Conservation (phyloP, 2,888 invertebrate species). For the Melanostoma scalare region DNA sequence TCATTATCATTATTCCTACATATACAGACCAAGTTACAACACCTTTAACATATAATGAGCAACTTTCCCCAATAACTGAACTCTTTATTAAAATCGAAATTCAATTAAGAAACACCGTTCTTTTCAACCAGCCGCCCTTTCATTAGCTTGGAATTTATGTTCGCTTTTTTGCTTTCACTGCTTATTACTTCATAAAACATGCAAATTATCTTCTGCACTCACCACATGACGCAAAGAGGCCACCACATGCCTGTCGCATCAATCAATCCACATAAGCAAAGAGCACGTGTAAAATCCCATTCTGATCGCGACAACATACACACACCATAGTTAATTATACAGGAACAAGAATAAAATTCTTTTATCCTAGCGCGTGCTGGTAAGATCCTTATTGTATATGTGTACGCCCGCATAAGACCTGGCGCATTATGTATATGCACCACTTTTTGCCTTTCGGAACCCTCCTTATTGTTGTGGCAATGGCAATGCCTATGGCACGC, state of each 20-base stretch:
- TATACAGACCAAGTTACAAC: too few species aligned
- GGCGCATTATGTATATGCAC: conserved; percentile 36
- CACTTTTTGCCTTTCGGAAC: conserved; percentile 38
- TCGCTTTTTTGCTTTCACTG: too few species aligned
- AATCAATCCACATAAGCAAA: not conserved
- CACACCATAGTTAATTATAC: not conserved
- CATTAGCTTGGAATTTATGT: too few species aligned
- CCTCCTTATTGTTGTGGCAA: conserved; percentile 20
- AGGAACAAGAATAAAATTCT: conserved; percentile 4
- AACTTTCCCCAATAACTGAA: too few species aligned
- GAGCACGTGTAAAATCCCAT: not conserved
- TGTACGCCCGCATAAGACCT: conserved; percentile 60
- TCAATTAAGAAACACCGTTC: too few species aligned
- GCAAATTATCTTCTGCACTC: not conserved
- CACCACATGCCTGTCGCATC: not conserved
- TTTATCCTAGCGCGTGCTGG: conserved; percentile 51
- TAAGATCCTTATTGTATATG: conserved; percentile 20
- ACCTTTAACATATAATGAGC: too few species aligned
- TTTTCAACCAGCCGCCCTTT: too few species aligned
- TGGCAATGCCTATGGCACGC: conserved; percentile 20
- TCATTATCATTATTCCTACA: too few species aligned
- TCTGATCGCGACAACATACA: not conserved
- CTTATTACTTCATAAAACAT: not conserved
- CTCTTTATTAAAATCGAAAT: too few species aligned
- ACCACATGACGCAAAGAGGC: not conserved